Evolutionary conservation across 2,888 invertebrate genomes (phyloP).

Genomic region (Caenorhabditis plicata): DNA sequence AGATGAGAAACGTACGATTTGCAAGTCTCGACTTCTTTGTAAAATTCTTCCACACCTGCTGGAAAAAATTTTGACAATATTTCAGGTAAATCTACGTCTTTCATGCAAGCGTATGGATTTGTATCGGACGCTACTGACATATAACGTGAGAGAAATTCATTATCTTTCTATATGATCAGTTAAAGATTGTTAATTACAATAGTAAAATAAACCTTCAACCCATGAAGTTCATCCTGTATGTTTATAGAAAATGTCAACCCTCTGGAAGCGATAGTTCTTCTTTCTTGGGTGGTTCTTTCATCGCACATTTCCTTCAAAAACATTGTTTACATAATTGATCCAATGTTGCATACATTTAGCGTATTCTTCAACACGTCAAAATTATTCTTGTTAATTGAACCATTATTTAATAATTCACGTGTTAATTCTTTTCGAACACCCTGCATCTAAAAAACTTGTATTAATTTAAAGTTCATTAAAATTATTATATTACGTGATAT

Average conservation of each 20-base stretch:
- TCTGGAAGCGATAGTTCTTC: slow-evolving; percentile 42
- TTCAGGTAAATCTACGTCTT: slow-evolving; percentile 17
- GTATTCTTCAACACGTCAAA: slow-evolving; percentile 34
- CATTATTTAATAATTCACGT: slow-evolving; percentile 23
- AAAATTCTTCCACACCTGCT: slow-evolving; percentile 26
- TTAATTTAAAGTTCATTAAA: not conserved
- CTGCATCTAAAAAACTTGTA: slow-evolving; percentile 51
- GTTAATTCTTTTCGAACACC: slow-evolving; percentile 50
- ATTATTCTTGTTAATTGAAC: slow-evolving; percentile 16
- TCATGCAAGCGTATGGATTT: slow-evolving; percentile 6
- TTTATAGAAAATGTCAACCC: slow-evolving; percentile 51
- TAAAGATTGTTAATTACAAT: too few relatives aligned
- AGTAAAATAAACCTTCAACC: slow-evolving; percentile 48
- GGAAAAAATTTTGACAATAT: slow-evolving; percentile 50
- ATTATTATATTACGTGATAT: slow-evolving; percentile 37
- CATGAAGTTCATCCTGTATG: slow-evolving; percentile 57
- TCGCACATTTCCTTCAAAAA: slow-evolving; percentile 46
- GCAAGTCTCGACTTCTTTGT: slow-evolving; percentile 34
- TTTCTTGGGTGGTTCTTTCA: slow-evolving; percentile 35
- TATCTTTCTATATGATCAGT: slow-evolving; percentile 59
- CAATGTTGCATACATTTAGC: slow-evolving; percentile 2
- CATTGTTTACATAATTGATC: not conserved
- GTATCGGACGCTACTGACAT: not conserved
- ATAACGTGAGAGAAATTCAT: slow-evolving; percentile 36
- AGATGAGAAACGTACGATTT: slow-evolving; percentile 12